A percentile compares a stretch with the other conserved stretches of the same genome.
These are phyloP conservation scores for Ernsta delagoae DNA, from an alignment of 2,888 invertebrate genomes.

Conservation along the genomic window DNA sequence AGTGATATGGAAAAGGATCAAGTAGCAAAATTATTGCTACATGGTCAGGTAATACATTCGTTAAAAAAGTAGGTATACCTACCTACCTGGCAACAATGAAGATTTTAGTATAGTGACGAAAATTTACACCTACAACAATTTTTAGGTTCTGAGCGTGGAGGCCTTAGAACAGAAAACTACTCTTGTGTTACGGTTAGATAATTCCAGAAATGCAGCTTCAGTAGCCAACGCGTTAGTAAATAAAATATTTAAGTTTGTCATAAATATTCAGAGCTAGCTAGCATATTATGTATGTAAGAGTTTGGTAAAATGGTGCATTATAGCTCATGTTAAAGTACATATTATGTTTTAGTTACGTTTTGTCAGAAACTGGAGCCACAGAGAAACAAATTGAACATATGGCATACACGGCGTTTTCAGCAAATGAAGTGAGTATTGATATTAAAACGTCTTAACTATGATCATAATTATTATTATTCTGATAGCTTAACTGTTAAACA, in stretches of 20 bases:
- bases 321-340: too few relatives aligned
- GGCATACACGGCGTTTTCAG: constrained; percentile 57
- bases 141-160: constrained; percentile 62
- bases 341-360: constrained; percentile 57
- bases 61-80: too few relatives aligned
- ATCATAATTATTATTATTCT: too few relatives aligned
- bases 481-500: too few relatives aligned
- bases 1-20: constrained; percentile 48
- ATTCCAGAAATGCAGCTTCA: constrained; percentile 51
- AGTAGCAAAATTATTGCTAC: constrained; percentile 46
- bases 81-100: too few relatives aligned
- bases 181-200: constrained; percentile 59
- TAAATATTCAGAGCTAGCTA: too few relatives aligned
- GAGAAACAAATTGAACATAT: constrained; percentile 50
- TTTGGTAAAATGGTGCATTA: not conserved
- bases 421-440: constrained; percentile 53
- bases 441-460: not conserved
- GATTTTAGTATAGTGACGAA: too few relatives aligned
- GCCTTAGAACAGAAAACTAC: constrained; percentile 52
- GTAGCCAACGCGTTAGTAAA: constrained; percentile 60
- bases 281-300: not conserved
- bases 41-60: constrained; percentile 50
- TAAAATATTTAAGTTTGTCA: not conserved
- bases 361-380: constrained; percentile 60
- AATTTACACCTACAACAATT: not conserved